A percentile compares a stretch with the other conserved stretches of the same genome.
phyloP scores from a whole-genome alignment of 2,888 invertebrate genomes.

The Athetis lepigone region DNA sequence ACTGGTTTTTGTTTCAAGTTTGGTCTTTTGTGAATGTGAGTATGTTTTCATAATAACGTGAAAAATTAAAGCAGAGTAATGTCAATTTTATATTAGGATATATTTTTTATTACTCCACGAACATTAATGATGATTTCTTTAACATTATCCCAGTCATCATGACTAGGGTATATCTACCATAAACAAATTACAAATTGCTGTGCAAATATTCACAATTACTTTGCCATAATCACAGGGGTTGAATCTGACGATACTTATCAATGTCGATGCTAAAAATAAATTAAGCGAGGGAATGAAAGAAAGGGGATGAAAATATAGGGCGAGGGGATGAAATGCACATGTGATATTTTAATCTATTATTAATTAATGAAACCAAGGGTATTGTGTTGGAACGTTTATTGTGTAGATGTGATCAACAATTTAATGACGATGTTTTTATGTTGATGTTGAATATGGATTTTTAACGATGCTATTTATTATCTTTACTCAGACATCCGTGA shows the following conservation, averaged over 20 bases:
- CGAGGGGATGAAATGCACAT: constrained; percentile 48
- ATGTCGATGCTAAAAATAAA: constrained; percentile 63
- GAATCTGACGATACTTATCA: constrained; percentile 63
- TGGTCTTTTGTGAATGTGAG: too few species aligned
- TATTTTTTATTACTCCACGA: too few species aligned
- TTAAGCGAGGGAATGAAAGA: constrained; percentile 35
- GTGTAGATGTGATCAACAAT: constrained; percentile 4
- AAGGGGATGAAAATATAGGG: constrained; percentile 33
- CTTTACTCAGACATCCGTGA: too few species aligned
- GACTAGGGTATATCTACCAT: too few species aligned
- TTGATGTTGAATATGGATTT: neutral
- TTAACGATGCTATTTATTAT: neutral
- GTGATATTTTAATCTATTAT: constrained; percentile 37
- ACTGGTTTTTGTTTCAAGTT: too few species aligned
- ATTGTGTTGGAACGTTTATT: constrained; percentile 6
- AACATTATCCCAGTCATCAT: neutral
- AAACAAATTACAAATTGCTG: neutral
- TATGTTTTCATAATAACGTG: too few species aligned
- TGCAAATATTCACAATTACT: constrained; percentile 51
- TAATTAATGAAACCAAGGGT: constrained; percentile 4
- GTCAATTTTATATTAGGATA: too few species aligned
- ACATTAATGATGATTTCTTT: neutral
- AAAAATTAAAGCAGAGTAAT: too few species aligned
- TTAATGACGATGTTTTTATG: neutral
- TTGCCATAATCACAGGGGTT: constrained; percentile 36